These are phyloP conservation scores for Corvus hawaiiensis DNA, from an alignment of 2,113 vertebrate genomes.

Conservation along the genomic window DNA sequence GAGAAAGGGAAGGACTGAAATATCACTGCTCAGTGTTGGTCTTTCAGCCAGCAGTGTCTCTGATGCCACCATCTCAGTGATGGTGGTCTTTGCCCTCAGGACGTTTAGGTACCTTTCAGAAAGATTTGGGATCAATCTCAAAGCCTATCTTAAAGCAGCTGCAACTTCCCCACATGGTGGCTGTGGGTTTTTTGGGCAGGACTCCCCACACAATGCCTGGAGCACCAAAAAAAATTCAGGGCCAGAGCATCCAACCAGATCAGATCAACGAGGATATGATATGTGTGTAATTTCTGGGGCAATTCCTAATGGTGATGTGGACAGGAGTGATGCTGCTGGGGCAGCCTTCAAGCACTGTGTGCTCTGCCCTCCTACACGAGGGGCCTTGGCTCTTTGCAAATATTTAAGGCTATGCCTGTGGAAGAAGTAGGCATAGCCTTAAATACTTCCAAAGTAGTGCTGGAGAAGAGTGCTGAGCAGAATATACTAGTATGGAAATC, in stretches of 20 bases:
- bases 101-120: not conserved
- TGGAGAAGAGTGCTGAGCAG: not conserved
- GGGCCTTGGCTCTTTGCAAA: not conserved
- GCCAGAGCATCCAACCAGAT: not conserved
- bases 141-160: not conserved
- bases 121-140: not conserved
- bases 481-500: not conserved
- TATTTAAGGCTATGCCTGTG: not conserved
- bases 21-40: not conserved
- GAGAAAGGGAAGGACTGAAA: not conserved
- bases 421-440: not conserved
- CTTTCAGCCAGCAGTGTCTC: not conserved
- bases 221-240: not conserved
- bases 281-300: not conserved
- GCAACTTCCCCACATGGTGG: accelerated
- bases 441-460: not conserved
- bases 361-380: not conserved
- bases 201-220: not conserved
- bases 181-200: not conserved
- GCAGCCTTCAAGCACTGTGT: not conserved
- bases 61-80: not conserved
- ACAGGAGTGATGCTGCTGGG: not conserved
- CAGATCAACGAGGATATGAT: not conserved
- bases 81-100: not conserved
- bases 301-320: not conserved